Conservation (phyloP, 2,797 vertebrate species). For the Pelodytes ibericus region DNA sequence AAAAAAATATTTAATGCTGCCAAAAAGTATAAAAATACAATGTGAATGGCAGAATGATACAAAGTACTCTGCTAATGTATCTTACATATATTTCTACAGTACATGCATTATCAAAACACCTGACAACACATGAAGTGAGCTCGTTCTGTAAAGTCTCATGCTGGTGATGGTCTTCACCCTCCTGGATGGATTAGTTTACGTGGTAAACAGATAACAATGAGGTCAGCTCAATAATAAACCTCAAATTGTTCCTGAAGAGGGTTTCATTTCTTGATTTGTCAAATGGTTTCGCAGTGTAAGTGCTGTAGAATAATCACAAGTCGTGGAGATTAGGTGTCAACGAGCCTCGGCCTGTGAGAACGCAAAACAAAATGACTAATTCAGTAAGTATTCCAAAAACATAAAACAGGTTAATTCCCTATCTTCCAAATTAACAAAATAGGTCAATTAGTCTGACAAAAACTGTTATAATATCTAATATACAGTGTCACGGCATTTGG, state of each 20-base stretch:
- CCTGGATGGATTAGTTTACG: conserved; percentile 75
- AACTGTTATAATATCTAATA: too few relatives aligned
- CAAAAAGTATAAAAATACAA: conserved; percentile 81
- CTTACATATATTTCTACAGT: conserved; percentile 76
- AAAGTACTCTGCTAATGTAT: conserved; percentile 74
- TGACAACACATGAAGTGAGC: conserved; percentile 67
- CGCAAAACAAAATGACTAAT: conserved; percentile 77
- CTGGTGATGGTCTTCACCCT: conserved; percentile 77
- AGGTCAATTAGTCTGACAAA: too few relatives aligned
- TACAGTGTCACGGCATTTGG: too few relatives aligned
- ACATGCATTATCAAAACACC: conserved; percentile 74
- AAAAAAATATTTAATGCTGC: conserved; percentile 87
- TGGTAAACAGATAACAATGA: conserved; percentile 80
- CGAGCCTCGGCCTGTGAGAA: conserved; percentile 84
- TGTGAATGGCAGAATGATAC: conserved; percentile 80
- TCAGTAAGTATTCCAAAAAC: conserved; percentile 67
- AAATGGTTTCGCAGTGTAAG: conserved; percentile 76
- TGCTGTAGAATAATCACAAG: conserved; percentile 80
- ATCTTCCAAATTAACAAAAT: neutral
- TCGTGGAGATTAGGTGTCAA: conserved; percentile 78
- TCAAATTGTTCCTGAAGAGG: conserved; percentile 75
- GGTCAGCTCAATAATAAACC: conserved; percentile 72
- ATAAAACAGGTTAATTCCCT: neutral
- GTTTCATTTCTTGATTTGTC: conserved; percentile 76
- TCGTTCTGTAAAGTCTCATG: conserved; percentile 72